Base-by-base conservation (phyloP, 2,888 invertebrate species). In the Seira musarum region DNA sequence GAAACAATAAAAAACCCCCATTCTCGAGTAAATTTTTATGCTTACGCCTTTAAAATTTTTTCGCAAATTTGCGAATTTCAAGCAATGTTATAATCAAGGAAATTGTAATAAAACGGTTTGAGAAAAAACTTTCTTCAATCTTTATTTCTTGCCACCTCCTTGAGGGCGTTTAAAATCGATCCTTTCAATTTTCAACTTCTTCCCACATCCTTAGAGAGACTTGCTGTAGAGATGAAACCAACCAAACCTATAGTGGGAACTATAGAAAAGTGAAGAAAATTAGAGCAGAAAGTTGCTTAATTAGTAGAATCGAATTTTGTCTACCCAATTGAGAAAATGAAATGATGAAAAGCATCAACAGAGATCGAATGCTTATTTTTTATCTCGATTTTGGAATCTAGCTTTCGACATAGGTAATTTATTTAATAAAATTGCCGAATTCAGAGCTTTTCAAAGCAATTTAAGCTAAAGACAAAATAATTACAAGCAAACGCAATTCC, bases 271-370 rank as follows among this genome's bases (percentile, higher is more conserved):
- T 13, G 17, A 17, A 17, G 17, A 53, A 53, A 53, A 53, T 53
- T 15, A 53, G 53, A 53, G 53, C 53, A 53, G 53, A 53, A 53
- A 53, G 53, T 53, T 53, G 30, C 30, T 30, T 17, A 53, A 53
- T 53, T 53, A 53, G 13, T 53, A 13, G 17, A 30, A 30, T 30
- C 30, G 8, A 30, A 30, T 30, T 30, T 8, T 2, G 3, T 30
- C 30, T 30, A 30, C 2, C 30, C 30, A 30, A 30, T 30, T 8
- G 2, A 53, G 53, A 53, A 53, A 30, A 30, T 30, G 15, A 53
- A 53, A 2, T 53, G 53, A 53, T 53, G 13, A 30, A 30, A 17
- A 53, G 53, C 17, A n/a, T 53, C 53, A 2, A 53, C 17, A n/a
- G 15, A 53, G 13, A 53, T 53, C 53, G 53, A 53, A 53, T 17